These are phyloP conservation scores for Mesochorus sp. DNA, from an alignment of 2,888 invertebrate genomes.

Conservation along the genomic window DNA sequence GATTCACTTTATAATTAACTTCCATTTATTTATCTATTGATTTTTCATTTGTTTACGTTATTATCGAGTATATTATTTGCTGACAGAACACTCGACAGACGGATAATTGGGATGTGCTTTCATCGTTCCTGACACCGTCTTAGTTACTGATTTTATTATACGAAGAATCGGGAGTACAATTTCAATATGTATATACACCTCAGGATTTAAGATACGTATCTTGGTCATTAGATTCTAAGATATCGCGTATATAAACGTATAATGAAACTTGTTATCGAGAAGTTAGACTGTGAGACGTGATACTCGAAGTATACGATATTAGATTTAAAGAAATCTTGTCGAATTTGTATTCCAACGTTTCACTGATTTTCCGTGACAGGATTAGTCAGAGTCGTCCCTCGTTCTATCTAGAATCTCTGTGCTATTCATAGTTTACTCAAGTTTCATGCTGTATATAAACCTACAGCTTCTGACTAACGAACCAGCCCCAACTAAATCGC, in stretches of 20 bases:
- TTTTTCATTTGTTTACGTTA: too few relatives aligned
- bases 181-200: too few relatives aligned
- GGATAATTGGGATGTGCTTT: too few relatives aligned
- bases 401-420: not conserved
- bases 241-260: too few relatives aligned
- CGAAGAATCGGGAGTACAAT: too few relatives aligned
- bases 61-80: too few relatives aligned
- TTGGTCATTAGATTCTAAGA: not conserved
- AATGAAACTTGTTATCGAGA: not conserved
- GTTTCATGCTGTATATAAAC: not conserved
- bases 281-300: not conserved
- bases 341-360: conserved; percentile 20
- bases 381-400: conserved; percentile 44
- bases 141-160: too few relatives aligned
- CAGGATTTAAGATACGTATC: too few relatives aligned
- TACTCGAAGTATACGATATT: not conserved
- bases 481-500: conserved; percentile 34
- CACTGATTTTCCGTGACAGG: conserved; percentile 19
- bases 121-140: too few relatives aligned
- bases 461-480: conserved; percentile 38
- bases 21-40: too few relatives aligned
- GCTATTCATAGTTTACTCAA: conserved; percentile 27
- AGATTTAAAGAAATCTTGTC: conserved; percentile 6
- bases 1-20: too few relatives aligned
- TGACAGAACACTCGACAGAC: too few relatives aligned